phyloP scores from a whole-genome alignment of 2,113 vertebrate genomes.

The Odocoileus hemionus region DNA sequence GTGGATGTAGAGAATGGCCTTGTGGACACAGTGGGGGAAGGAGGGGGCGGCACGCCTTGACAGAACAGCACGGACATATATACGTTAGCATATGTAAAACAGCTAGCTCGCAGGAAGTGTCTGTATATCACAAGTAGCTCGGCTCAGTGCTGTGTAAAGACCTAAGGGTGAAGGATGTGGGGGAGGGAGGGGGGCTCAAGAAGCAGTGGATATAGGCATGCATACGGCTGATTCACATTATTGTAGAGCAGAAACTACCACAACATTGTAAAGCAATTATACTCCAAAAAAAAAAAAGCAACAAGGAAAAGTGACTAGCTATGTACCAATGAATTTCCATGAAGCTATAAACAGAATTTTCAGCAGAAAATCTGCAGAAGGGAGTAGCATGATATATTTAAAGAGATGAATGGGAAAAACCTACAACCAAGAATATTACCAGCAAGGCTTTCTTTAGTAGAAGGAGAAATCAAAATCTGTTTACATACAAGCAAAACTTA shows the following conservation, averaged over 20 bases:
- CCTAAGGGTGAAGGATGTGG: not conserved
- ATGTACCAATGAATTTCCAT: not conserved
- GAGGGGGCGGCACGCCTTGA: accelerated
- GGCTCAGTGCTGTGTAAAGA: accelerated
- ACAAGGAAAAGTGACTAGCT: not conserved
- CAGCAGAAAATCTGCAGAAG: not conserved
- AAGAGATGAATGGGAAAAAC: not conserved
- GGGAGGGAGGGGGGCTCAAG: not conserved
- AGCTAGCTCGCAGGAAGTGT: not conserved
- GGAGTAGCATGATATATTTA: not conserved
- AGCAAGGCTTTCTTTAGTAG: not conserved
- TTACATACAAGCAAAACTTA: not conserved
- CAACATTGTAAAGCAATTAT: not conserved
- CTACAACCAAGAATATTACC: not conserved
- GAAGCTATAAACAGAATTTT: not conserved
- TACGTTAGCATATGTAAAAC: not conserved
- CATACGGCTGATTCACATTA: not conserved
- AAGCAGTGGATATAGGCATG: not conserved
- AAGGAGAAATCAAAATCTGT: not conserved
- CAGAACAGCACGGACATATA: not conserved
- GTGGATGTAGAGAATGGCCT: not conserved
- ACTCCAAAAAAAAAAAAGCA: not conserved
- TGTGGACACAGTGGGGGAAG: not conserved
- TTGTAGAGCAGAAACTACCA: not conserved
- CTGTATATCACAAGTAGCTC: not conserved